Evolutionary conservation across 2,113 vertebrate genomes (phyloP).

Genomic region (Choloepus hoffmanni): DNA sequence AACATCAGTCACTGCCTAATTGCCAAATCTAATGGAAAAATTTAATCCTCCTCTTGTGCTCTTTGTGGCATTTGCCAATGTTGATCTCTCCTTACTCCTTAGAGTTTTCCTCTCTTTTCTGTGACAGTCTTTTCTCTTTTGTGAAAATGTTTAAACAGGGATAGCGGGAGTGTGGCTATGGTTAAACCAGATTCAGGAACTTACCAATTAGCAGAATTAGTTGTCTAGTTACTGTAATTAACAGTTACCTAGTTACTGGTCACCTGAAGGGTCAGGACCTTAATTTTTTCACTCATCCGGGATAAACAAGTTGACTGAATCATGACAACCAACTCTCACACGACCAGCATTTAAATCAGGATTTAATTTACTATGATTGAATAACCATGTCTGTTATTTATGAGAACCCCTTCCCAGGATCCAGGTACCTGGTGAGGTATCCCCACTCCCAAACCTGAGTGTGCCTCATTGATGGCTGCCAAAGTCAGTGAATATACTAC

Average conservation of each 20-base stretch:
- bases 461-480: background rate
- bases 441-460: background rate
- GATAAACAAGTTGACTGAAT: slow-evolving; percentile 29
- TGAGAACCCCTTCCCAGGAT: background rate
- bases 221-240: background rate
- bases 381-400: background rate
- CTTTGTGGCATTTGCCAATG: background rate
- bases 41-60: background rate
- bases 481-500: background rate
- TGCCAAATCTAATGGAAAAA: slow-evolving; percentile 57
- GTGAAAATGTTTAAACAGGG: background rate
- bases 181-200: background rate
- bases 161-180: background rate
- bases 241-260: slow-evolving; percentile 18
- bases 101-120: background rate
- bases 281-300: background rate
- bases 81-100: background rate
- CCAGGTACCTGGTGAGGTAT: background rate
- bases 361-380: background rate
- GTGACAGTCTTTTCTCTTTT: background rate
- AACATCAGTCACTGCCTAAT: background rate
- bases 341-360: background rate
- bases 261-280: background rate
- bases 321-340: background rate
- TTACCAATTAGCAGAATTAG: background rate